A percentile compares a stretch with the other conserved stretches of the same genome.
Conservation (phyloP, 2,888 invertebrate species). For the Agriotes lineatus region DNA sequence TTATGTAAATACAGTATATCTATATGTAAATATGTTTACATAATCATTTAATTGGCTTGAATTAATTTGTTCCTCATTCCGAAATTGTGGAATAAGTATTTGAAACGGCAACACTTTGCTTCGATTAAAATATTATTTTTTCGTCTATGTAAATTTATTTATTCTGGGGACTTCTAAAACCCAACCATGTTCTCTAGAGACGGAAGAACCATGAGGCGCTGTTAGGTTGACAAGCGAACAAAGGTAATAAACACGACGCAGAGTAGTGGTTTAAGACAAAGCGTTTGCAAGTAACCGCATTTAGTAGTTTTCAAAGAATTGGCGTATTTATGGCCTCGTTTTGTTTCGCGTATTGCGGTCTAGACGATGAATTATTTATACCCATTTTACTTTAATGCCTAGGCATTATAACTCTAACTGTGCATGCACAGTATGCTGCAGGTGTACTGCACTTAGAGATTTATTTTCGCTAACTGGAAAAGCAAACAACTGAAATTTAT, state of each 20-base stretch:
- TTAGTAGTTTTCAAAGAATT: slow-evolving; percentile 14
- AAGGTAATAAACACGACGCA: not conserved
- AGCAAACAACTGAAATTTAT: slow-evolving; percentile 11
- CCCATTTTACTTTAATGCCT: slow-evolving; percentile 15
- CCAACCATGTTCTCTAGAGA: too few species aligned
- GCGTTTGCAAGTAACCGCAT: slow-evolving; percentile 8
- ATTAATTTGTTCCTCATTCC: too few species aligned
- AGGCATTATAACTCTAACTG: slow-evolving; percentile 16
- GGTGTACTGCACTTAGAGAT: not conserved
- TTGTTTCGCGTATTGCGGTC: slow-evolving; percentile 22
- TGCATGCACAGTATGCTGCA: slow-evolving; percentile 3
- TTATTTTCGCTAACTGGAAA: slow-evolving; percentile 10
- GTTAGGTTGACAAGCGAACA: too few species aligned
- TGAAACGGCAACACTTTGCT: too few species aligned
- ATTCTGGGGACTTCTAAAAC: too few species aligned
- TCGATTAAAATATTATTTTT: too few species aligned
- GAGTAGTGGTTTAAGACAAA: slow-evolving; percentile 6
- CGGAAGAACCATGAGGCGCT: too few species aligned
- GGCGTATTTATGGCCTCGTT: slow-evolving; percentile 25
- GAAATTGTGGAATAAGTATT: too few species aligned
- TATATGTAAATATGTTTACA: too few species aligned
- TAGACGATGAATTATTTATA: slow-evolving; percentile 34
- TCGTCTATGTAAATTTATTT: too few species aligned
- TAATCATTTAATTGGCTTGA: too few species aligned
- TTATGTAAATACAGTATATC: too few species aligned